Evolutionary conservation across 2,797 vertebrate genomes (phyloP).

Genomic region (Ptychadena robeensis): DNA sequence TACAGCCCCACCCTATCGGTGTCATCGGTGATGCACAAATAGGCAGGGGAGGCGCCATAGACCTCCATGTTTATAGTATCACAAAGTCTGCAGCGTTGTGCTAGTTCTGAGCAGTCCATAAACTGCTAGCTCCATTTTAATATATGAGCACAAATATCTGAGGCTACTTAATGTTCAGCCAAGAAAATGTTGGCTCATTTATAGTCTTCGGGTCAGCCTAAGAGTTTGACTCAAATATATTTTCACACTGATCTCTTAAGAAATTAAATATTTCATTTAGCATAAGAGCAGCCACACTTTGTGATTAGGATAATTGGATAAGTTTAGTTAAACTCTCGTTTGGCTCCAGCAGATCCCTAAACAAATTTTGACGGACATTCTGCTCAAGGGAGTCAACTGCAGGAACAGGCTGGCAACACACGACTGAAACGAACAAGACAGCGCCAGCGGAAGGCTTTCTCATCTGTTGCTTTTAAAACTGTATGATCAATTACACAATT

Average conservation of each 20-base stretch:
- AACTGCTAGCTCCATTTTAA: background rate
- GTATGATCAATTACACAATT: constrained; percentile 49
- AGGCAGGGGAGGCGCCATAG: no score
- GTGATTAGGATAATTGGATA: constrained; percentile 42
- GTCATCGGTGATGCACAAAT: no score
- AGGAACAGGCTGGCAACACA: constrained; percentile 28
- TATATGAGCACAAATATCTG: background rate
- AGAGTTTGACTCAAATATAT: constrained; percentile 3
- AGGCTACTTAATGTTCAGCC: constrained; percentile 1
- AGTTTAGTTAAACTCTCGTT: constrained; percentile 16
- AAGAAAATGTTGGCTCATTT: constrained; percentile 17
- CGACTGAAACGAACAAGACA: background rate
- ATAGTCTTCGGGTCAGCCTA: background rate
- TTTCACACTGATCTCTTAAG: background rate
- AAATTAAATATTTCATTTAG: constrained; percentile 23
- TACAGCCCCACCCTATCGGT: no score
- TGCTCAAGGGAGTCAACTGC: background rate
- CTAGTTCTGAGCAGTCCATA: background rate
- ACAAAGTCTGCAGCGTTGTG: no score
- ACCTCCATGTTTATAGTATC: no score
- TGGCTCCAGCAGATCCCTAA: constrained; percentile 11
- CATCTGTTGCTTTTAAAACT: constrained; percentile 34
- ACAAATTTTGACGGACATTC: constrained; percentile 12
- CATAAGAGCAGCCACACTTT: constrained; percentile 9
- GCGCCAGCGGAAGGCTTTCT: constrained; percentile 4